These are phyloP conservation scores for Piaya cayana DNA, from an alignment of 2,113 vertebrate species.

Conservation along the genomic window DNA sequence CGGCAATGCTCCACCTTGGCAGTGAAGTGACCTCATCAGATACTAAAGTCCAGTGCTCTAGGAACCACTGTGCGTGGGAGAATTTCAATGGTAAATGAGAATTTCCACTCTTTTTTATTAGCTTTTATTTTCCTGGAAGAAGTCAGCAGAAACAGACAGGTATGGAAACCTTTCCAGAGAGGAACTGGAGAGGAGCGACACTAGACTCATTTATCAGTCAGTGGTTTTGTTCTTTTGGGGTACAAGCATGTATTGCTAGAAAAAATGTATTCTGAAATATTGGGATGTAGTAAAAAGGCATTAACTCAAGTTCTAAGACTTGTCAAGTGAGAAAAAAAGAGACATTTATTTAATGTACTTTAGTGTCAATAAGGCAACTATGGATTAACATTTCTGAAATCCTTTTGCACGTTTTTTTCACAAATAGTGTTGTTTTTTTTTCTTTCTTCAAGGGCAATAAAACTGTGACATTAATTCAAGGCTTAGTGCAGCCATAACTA, in stretches of 20 bases:
- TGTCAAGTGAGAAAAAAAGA: background rate
- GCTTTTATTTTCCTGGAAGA: background rate
- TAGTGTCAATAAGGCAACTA: background rate
- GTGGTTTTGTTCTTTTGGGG: background rate
- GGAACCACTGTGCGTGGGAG: slow-evolving; percentile 23
- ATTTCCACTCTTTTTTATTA: background rate
- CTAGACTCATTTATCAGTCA: background rate
- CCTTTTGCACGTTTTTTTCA: background rate
- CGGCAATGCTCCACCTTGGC: slow-evolving; percentile 49
- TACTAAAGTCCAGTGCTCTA: slow-evolving; percentile 37
- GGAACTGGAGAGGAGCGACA: background rate
- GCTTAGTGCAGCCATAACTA: slow-evolving; percentile 58
- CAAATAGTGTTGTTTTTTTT: background rate
- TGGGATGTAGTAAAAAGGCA: background rate
- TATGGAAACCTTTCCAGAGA: background rate
- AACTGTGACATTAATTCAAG: background rate
- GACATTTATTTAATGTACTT: background rate
- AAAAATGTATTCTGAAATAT: background rate
- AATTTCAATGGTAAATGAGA: slow-evolving; percentile 42
- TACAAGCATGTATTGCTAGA: background rate
- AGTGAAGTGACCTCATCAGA: slow-evolving; percentile 20
- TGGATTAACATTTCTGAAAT: slow-evolving; percentile 15
- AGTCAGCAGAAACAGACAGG: background rate
- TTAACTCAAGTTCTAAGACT: background rate
- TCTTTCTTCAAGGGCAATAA: background rate